phyloP scores from a whole-genome alignment of 1,140 invertebrate genomes.

The Saxidomus purpurata region DNA sequence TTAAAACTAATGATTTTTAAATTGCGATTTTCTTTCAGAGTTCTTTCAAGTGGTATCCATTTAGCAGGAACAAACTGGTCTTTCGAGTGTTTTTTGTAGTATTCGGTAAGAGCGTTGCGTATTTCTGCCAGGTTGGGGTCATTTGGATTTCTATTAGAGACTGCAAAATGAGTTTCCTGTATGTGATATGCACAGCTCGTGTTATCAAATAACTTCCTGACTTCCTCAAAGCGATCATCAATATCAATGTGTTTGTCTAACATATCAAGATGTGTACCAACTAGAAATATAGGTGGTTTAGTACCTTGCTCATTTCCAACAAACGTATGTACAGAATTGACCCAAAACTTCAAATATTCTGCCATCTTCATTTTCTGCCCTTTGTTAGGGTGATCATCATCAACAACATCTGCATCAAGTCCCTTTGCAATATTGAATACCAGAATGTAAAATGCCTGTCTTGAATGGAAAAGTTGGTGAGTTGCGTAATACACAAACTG shows the following conservation, averaged over 20 bases:
- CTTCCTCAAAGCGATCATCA: not conserved
- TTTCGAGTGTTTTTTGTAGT: not conserved
- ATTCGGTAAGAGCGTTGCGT: not conserved
- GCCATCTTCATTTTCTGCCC: not conserved
- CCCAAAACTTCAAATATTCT: not conserved
- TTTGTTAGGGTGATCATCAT: not conserved
- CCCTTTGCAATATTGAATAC: not conserved
- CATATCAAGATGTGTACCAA: not conserved
- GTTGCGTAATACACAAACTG: not conserved
- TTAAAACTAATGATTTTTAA: not conserved
- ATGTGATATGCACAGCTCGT: not conserved
- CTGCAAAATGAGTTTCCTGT: not conserved
- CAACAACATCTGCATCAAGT: not conserved
- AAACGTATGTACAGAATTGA: not conserved
- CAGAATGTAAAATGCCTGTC: not conserved
- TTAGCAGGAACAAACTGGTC: not conserved
- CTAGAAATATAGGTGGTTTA: not conserved
- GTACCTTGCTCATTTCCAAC: not conserved
- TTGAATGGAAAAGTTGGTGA: not conserved
- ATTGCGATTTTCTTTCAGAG: not conserved
- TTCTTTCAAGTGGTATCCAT: slow-evolving; percentile 8
- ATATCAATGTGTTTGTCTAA: not conserved
- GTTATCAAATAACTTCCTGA: not conserved
- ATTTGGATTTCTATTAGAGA: not conserved
- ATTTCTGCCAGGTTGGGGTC: not conserved